A percentile compares a stretch with the other conserved stretches of the same genome.
These are phyloP conservation scores for Brachionus manjavacas DNA, from an alignment of 1,140 invertebrate species.

Conservation along the genomic window DNA sequence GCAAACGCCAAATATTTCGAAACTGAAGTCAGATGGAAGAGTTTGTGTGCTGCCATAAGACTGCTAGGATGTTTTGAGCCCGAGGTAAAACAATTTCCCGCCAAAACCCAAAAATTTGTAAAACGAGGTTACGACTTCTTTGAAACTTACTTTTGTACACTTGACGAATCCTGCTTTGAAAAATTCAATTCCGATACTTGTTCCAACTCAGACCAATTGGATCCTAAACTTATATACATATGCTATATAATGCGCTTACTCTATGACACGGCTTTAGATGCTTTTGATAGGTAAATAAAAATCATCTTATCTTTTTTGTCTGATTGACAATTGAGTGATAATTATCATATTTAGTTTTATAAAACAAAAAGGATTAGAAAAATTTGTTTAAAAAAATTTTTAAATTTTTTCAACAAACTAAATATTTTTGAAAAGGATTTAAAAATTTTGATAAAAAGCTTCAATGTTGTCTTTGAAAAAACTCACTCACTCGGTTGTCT, in stretches of 20 bases:
- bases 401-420: not conserved
- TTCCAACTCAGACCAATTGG: not conserved
- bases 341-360: too few species aligned
- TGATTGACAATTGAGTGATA: not conserved
- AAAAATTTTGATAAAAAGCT: too few species aligned
- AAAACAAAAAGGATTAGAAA: too few species aligned
- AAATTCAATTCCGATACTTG: not conserved
- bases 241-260: constrained; percentile 74
- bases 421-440: too few species aligned
- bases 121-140: constrained; percentile 32
- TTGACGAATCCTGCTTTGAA: constrained; percentile 32
- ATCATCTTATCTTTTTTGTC: constrained; percentile 37
- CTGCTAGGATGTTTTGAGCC: constrained; percentile 78
- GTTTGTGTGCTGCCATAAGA: constrained; percentile 81
- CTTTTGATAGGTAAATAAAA: constrained; percentile 75
- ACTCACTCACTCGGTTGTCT: not conserved
- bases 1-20: constrained; percentile 98
- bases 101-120: not conserved
- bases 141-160: constrained; percentile 38
- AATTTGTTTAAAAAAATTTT: not conserved
- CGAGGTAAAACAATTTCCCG: not conserved
- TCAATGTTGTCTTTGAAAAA: too few species aligned
- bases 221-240: constrained; percentile 52
- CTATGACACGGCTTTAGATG: constrained; percentile 84
- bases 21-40: constrained; percentile 85